Evolutionary conservation across 2,888 invertebrate genomes (phyloP).

Genomic region (Orthonychiurus folsomi): DNA sequence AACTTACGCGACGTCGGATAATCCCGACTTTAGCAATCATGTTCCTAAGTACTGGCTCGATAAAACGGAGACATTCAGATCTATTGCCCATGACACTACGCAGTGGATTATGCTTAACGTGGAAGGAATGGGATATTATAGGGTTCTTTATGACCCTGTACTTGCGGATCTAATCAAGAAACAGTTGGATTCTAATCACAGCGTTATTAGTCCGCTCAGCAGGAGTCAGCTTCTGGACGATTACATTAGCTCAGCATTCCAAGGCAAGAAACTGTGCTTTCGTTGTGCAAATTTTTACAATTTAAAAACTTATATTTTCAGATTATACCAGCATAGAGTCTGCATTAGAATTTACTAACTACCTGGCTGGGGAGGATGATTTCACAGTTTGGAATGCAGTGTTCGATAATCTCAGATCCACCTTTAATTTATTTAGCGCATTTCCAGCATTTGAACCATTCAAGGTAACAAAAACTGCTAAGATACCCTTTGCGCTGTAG

Average conservation of each 20-base stretch:
- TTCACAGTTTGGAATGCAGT: constrained; percentile 5
- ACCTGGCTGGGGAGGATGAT: background rate
- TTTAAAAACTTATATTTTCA: background rate
- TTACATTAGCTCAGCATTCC: constrained; percentile 25
- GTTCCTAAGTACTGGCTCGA: constrained; percentile 22
- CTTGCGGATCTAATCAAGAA: constrained; percentile 19
- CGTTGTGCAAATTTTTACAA: background rate
- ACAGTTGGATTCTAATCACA: constrained; percentile 20
- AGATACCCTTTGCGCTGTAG: background rate
- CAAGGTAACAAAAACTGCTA: constrained; percentile 8
- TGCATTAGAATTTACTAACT: constrained; percentile 7
- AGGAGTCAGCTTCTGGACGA: constrained; percentile 28
- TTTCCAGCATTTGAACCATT: background rate
- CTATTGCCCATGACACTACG: background rate
- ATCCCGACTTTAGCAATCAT: constrained; percentile 14
- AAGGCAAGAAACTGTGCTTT: background rate
- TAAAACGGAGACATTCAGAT: constrained; percentile 9
- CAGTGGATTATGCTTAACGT: constrained; percentile 27
- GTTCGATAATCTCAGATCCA: background rate
- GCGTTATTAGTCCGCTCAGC: constrained; percentile 17
- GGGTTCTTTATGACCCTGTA: constrained; percentile 26
- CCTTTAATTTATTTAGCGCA: background rate
- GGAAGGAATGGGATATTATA: constrained; percentile 22
- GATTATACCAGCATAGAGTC: constrained; percentile 3
- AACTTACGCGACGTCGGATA: constrained; percentile 14